Percentiles rank a stretch among this genome's conserved stretches.
These are phyloP conservation scores for Ceyx melanurus DNA, from an alignment of 2,113 vertebrate species.

Conservation along the genomic window DNA sequence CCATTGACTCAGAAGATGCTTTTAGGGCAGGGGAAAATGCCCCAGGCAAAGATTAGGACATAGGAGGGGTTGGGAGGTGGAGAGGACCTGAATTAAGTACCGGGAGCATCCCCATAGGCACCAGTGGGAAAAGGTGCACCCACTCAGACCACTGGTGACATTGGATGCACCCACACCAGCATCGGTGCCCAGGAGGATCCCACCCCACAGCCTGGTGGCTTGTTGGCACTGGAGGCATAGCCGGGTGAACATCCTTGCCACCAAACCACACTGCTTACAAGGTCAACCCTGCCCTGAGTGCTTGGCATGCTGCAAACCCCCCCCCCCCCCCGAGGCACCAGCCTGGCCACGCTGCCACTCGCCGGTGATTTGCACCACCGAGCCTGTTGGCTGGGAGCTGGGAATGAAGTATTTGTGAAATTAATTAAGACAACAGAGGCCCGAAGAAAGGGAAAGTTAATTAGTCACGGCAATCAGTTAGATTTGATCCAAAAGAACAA, in stretches of 20 bases:
- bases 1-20: not conserved
- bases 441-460: slow-evolving; percentile 75
- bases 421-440: slow-evolving; percentile 80
- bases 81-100: not conserved
- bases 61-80: not conserved
- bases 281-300: not conserved
- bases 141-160: accelerated
- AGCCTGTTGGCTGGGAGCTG: slow-evolving; percentile 55
- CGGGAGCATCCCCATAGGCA: not conserved
- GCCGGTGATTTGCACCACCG: not conserved
- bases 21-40: not conserved
- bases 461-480: slow-evolving; percentile 79
- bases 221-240: accelerated
- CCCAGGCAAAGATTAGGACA: accelerated
- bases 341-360: not conserved
- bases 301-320: not conserved
- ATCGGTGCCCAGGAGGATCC: accelerated
- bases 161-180: not conserved
- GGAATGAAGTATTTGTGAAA: slow-evolving; percentile 69
- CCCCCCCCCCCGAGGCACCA: accelerated
- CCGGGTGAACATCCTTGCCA: accelerated
- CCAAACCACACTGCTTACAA: accelerated
- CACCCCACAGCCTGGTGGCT: not conserved
- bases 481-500: slow-evolving; percentile 78
- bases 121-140: accelerated